Percentiles rank a stretch among this genome's conserved stretches.
phyloP scores from a whole-genome alignment of 2,797 vertebrate genomes.

The Remorina albescens region DNA sequence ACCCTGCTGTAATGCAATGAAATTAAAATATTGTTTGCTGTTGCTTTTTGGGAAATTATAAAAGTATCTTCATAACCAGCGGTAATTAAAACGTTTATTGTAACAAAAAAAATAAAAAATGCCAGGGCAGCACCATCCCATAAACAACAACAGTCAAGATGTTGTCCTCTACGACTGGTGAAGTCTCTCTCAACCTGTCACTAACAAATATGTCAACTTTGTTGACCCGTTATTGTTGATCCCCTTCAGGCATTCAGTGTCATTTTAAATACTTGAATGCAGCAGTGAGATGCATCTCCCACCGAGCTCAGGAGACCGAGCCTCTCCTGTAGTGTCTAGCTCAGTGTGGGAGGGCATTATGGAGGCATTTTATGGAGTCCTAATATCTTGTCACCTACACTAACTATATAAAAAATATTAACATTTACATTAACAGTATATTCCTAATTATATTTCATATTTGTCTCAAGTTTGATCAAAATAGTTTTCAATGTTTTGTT shows the following conservation, averaged over 20 bases:
- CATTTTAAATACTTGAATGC: slow-evolving; percentile 64
- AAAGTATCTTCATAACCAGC: background rate
- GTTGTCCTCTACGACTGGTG: slow-evolving; percentile 48
- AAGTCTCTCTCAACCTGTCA: slow-evolving; percentile 65
- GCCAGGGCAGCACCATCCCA: slow-evolving; percentile 4
- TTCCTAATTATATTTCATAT: no score
- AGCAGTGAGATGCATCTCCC: slow-evolving; percentile 54
- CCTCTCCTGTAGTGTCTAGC: no score
- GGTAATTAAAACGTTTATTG: background rate
- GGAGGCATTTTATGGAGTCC: background rate
- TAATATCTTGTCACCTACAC: background rate
- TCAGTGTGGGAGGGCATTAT: slow-evolving; percentile 1
- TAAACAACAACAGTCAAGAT: slow-evolving; percentile 43
- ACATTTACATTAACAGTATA: no score
- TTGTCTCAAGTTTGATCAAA: background rate
- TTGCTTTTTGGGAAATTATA: background rate
- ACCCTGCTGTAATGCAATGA: background rate
- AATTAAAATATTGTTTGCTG: background rate
- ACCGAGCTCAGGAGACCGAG: no score
- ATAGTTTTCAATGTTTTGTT: background rate
- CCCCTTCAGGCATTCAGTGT: slow-evolving; percentile 67
- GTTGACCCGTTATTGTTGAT: slow-evolving; percentile 72
- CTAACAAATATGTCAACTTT: slow-evolving; percentile 62
- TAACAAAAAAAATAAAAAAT: background rate
- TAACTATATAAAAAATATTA: no score